These are phyloP conservation scores for Onychomys arenicola DNA, from an alignment of 2,797 vertebrate genomes.

Conservation along the genomic window DNA sequence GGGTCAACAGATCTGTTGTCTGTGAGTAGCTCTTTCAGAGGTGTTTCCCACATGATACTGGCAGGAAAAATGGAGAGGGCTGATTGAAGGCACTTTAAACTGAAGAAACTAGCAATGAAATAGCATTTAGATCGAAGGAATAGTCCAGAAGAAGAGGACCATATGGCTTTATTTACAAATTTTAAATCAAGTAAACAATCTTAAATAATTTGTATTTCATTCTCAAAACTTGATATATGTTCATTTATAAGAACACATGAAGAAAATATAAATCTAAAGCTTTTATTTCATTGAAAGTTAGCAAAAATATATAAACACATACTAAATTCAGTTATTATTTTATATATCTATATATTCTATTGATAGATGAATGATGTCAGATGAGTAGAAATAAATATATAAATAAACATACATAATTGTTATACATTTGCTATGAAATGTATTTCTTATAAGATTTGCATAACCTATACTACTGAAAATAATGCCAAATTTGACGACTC, in stretches of 20 bases:
- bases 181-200: constrained; percentile 18
- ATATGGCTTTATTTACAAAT: neutral
- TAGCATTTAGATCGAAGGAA: neutral
- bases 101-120: neutral
- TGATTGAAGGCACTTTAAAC: neutral
- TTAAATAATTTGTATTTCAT: constrained; percentile 52
- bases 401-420: constrained; percentile 51
- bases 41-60: neutral
- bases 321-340: constrained; percentile 12
- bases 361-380: neutral
- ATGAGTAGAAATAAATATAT: constrained; percentile 25
- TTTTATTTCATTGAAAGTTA: constrained; percentile 34
- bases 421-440: constrained; percentile 54
- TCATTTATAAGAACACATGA: constrained; percentile 13
- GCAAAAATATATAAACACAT: constrained; percentile 29
- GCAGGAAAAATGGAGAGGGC: neutral
- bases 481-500: constrained; percentile 26
- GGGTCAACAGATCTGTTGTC: neutral
- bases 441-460: constrained; percentile 44
- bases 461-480: constrained; percentile 36
- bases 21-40: neutral
- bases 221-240: constrained; percentile 16
- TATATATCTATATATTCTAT: neutral
- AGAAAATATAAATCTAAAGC: constrained; percentile 26
- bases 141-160: neutral